A percentile compares a stretch with the other conserved stretches of the same genome.
These are phyloP conservation scores for Eudasyphora cyanicolor DNA, from an alignment of 2,888 invertebrate genomes.

Conservation along the genomic window DNA sequence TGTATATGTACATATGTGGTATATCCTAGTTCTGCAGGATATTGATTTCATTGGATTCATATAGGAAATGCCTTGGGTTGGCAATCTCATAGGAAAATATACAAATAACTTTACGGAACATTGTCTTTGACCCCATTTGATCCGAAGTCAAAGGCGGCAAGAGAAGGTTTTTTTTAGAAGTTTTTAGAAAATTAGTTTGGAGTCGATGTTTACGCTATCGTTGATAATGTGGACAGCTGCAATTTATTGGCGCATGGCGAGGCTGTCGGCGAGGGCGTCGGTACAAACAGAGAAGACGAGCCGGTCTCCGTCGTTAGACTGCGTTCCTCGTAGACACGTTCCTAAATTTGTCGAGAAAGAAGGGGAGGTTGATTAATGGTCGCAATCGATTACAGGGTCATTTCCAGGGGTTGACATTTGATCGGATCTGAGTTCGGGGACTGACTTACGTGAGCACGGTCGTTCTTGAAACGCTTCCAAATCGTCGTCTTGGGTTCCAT, in stretches of 20 bases:
- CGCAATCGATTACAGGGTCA: not conserved
- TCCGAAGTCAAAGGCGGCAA: not conserved
- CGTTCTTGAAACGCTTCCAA: conserved; percentile 89
- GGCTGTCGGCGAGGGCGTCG: conserved; percentile 79
- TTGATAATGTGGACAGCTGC: conserved; percentile 77
- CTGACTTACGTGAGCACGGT: conserved; percentile 80
- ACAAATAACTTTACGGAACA: not conserved
- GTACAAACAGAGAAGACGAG: conserved; percentile 78
- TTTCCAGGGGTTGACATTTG: conserved; percentile 19
- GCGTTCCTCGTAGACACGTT: conserved; percentile 79
- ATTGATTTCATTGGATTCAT: not conserved
- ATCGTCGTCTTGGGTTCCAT: conserved; percentile 82
- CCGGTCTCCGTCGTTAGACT: conserved; percentile 79
- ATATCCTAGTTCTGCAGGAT: not conserved
- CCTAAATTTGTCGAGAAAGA: conserved; percentile 69
- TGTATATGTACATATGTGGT: not conserved
- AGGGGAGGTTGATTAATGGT: not conserved
- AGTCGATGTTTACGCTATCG: conserved; percentile 72
- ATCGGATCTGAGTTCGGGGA: not conserved
- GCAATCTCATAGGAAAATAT: not conserved
- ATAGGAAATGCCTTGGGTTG: not conserved
- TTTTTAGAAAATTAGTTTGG: not conserved
- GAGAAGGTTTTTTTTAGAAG: not conserved
- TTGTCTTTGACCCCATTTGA: not conserved
- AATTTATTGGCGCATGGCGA: conserved; percentile 78